Base-by-base conservation (phyloP, 2,888 invertebrate genomes). In the Ommatoiulus sabulosus region DNA sequence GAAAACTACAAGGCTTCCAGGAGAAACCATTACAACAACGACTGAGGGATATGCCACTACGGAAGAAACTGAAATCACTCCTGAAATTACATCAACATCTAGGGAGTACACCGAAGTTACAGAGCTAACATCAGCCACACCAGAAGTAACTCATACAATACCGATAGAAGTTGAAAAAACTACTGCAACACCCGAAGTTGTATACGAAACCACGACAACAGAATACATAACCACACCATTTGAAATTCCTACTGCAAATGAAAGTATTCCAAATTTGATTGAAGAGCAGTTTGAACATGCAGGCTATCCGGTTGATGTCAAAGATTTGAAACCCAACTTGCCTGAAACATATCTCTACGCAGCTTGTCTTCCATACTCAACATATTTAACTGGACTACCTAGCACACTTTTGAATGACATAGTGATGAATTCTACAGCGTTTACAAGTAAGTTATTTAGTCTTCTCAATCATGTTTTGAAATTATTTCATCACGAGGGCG, bases 341-440 rank as follows among this genome's bases (percentile, higher is more conserved):
- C 20, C 20, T 52, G 35, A 35, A 20, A 57, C 52, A 7, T 17
- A 57, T 20, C 52, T 24, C 8, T 87, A 87, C n/a, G 52, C 87
- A 87, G 87, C 87, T n/a, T 87, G 35, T 24, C 20, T 87, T 5
- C 87, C 87, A 57, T 52, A 7, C n/a, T 87, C 87, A n/a, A 46
- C n/a, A 24, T 57, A 87, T 46, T 24, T 87, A 24, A 1, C 24
- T 52, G 44, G 12, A 46, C 20, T 87, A 24, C 87, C 87, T 10
- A n/a, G 3, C 4, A 35, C 10, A n/a, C 3, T 87, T 20, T 15
- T 87, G 8, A 35, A 57, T 10, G 57, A 52, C 8, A 52, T 87
- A 44, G 20, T 35, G 10, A 24, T n/a, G 12, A 87, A 87, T 24
- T 12, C 46, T 0, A 52, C 87, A 52, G 87, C 87, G 15, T 35